These are phyloP conservation scores for Chaetogeoica ovagalla DNA, from an alignment of 2,888 invertebrate species.

Conservation along the genomic window DNA sequence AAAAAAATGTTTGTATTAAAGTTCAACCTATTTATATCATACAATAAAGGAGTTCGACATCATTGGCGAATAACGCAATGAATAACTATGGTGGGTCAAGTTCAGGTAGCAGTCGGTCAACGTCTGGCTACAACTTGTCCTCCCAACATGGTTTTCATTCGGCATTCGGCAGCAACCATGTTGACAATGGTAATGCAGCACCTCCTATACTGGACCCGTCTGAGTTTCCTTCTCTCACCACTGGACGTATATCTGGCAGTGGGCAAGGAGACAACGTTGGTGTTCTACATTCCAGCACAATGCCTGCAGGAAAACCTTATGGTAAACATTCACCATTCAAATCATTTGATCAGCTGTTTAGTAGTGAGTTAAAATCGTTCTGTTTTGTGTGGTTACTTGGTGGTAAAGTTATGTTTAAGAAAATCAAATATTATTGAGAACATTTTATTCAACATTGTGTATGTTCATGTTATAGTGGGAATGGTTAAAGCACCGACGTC, in stretches of 20 bases:
- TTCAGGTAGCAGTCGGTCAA: conserved; percentile 54
- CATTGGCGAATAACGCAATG: conserved; percentile 68
- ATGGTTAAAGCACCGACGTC: conserved; percentile 94
- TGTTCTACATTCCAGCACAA: conserved; percentile 61
- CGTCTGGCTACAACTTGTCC: conserved; percentile 60
- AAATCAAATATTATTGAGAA: neutral
- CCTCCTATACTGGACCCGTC: conserved; percentile 87
- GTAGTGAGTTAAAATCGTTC: conserved; percentile 51
- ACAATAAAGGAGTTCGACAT: conserved; percentile 64
- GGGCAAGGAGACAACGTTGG: conserved; percentile 43
- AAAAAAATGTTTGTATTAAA: conserved; percentile 54
- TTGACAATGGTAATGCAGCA: conserved; percentile 70
- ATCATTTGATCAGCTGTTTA: conserved; percentile 55
- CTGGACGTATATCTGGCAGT: conserved; percentile 66
- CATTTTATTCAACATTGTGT: conserved; percentile 43
- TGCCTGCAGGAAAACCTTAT: conserved; percentile 88
- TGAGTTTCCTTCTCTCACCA: conserved; percentile 90
- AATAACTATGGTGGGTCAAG: conserved; percentile 64
- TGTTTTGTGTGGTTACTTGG: conserved; percentile 35
- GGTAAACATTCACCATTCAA: conserved; percentile 64
- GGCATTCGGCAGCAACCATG: conserved; percentile 69
- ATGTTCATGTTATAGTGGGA: conserved; percentile 67
- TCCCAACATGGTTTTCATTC: conserved; percentile 70
- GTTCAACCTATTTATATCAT: conserved; percentile 57
- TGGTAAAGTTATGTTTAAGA: conserved; percentile 11